Evolutionary conservation across 2,113 vertebrate species (phyloP), one percentile per base, ranked within the genome.

Genomic region (Empidonax alnorum): DNA sequence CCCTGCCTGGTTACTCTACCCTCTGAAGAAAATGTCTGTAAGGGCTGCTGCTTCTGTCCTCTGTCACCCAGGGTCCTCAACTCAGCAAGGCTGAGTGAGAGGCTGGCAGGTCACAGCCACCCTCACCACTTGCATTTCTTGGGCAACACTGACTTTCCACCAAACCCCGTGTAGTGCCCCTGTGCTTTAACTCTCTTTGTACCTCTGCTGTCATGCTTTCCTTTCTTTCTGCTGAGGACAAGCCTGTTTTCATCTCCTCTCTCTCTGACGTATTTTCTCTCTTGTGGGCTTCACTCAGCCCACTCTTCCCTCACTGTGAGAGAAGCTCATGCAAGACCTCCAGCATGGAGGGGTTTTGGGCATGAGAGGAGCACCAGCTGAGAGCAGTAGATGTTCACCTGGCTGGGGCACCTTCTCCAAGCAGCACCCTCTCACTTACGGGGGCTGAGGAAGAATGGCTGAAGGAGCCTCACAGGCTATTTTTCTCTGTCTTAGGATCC

Each of bases 401-500:
- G 62, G 7, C 27, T 77, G 55, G 39, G 62, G 22, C 53, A 35
- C 28, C 41, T 76, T 86, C n/a, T 81, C 42, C 24, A 59, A 58
- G 75, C 37, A 62, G 35, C 47, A 61, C 3, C 12, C 17, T 80
- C 42, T 94, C 44, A 66, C 25, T 55, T 44, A n/a, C 0, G 4
- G 23, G 67, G n/a, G n/a, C 15, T 67, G 25, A 62, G 23, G 16
- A 46, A n/a, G 52, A 81, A 77, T 41, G 39, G 61, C 69, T 84
- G 80, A 65, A 74, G 66, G 59, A 93, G 22, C 7, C 31, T 16
- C 1, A 8, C 28, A 52, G 30, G 33, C 7, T 76, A 6, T 53
- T 94, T 76, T 79, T 87, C 30, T 94, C 52, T 96, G 30, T 31
- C 24, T 52, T 83, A 97, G 94, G 94, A 97, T 96, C 93, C 96